phyloP scores from a whole-genome alignment of 2,113 vertebrate species.

The Corvus hawaiiensis region DNA sequence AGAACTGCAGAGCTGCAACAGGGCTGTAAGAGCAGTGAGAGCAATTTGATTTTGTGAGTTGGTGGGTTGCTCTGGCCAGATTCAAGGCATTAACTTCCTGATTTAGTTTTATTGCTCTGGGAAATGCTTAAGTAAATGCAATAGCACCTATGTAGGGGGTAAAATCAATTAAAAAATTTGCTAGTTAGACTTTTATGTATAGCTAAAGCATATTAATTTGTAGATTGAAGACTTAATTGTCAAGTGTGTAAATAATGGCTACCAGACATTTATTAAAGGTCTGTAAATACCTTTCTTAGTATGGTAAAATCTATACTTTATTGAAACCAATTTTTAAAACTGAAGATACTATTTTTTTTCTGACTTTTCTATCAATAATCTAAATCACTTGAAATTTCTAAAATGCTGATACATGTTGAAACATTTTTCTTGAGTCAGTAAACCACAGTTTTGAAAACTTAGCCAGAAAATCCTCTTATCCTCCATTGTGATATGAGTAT shows the following conservation, averaged over 20 bases:
- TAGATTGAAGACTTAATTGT: not conserved
- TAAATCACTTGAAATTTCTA: not conserved
- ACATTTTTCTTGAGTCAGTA: not conserved
- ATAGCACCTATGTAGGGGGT: not conserved
- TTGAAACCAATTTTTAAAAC: not conserved
- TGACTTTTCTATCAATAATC: not conserved
- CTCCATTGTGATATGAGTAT: not conserved
- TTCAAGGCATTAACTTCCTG: not conserved
- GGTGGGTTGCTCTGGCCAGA: not conserved
- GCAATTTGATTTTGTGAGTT: not conserved
- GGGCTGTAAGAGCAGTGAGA: not conserved
- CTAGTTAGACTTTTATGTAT: not conserved
- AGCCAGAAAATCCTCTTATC: not conserved
- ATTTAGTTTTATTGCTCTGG: not conserved
- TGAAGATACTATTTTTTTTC: not conserved
- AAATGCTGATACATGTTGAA: not conserved
- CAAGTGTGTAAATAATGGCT: not conserved
- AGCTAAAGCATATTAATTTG: not conserved
- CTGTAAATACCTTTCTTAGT: not conserved
- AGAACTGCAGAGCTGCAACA: not conserved
- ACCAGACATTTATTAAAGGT: not conserved
- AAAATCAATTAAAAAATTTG: not conserved
- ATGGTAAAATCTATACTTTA: not conserved
- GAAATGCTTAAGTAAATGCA: not conserved
- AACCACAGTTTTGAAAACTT: not conserved